These are phyloP conservation scores for Drosophila pandora DNA, from an alignment of 1,140 invertebrate genomes.

Conservation along the genomic window DNA sequence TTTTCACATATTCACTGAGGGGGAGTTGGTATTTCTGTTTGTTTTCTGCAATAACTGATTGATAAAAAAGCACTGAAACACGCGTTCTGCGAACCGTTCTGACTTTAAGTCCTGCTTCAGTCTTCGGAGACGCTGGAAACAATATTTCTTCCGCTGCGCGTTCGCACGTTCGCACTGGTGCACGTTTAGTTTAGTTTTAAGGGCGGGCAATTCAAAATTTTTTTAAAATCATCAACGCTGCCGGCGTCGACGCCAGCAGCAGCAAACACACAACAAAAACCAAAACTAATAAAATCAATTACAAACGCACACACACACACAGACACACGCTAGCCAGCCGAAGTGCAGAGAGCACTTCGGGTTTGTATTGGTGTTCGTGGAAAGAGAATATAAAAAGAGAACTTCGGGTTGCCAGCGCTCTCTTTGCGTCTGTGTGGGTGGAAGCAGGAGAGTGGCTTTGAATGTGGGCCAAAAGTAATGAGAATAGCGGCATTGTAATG, in stretches of 20 bases:
- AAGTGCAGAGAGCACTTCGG: constrained; percentile 31
- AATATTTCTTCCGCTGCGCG: constrained; percentile 52
- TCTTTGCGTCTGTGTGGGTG: constrained; percentile 5
- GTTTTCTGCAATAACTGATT: constrained; percentile 6
- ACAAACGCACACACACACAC: constrained; percentile 76
- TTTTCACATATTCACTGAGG: constrained; percentile 37
- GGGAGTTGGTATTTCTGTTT: constrained; percentile 15
- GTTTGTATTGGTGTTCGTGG: constrained; percentile 12
- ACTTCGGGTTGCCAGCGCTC: not conserved
- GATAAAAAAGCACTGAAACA: constrained; percentile 25
- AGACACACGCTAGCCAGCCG: constrained; percentile 49
- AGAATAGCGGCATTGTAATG: constrained; percentile 73
- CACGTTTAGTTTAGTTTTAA: constrained; percentile 84
- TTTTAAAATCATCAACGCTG: constrained; percentile 81
- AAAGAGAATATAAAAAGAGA: constrained; percentile 36
- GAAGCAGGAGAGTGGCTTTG: constrained; percentile 34
- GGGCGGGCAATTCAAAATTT: constrained; percentile 83
- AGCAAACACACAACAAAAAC: constrained; percentile 80
- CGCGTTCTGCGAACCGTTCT: constrained; percentile 3
- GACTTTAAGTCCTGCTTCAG: not conserved
- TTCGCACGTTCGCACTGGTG: constrained; percentile 73
- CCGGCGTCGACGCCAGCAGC: constrained; percentile 54
- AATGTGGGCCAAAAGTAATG: constrained; percentile 80
- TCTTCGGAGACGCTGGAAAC: constrained; percentile 25
- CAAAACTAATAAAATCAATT: constrained; percentile 83